A percentile compares a stretch with the other conserved stretches of the same genome.
These are phyloP conservation scores for Poecile montanus DNA, from an alignment of 2,797 vertebrate species.

Conservation along the genomic window DNA sequence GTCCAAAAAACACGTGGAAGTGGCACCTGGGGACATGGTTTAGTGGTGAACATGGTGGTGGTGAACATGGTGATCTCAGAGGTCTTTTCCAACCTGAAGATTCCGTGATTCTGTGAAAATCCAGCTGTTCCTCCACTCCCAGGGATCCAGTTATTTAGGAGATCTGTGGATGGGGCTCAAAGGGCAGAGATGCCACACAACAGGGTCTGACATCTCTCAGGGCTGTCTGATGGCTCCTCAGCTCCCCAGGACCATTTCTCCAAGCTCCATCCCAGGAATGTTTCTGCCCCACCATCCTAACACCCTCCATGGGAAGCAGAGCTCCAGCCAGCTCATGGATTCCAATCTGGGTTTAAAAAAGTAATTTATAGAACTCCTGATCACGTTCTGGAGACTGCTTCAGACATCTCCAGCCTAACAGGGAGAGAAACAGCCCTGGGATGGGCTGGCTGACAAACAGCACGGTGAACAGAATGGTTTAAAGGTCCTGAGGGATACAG, in stretches of 20 bases:
- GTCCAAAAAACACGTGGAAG: fast-evolving
- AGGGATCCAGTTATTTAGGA: neutral
- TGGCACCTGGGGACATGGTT: fast-evolving
- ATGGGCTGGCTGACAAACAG: neutral
- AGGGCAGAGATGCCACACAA: neutral
- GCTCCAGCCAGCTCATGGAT: slow-evolving; percentile 35
- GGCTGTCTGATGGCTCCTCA: neutral
- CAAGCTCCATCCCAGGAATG: slow-evolving; percentile 4
- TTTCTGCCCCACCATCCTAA: slow-evolving; percentile 54
- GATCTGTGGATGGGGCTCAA: neutral
- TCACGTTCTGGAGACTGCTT: neutral
- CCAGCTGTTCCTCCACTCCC: fast-evolving
- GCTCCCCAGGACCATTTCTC: neutral
- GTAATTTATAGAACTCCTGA: neutral
- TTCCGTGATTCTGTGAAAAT: neutral
- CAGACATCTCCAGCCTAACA: neutral
- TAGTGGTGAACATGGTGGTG: fast-evolving
- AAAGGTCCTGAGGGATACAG: neutral
- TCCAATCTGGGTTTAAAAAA: slow-evolving; percentile 72
- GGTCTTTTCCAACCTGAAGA: neutral
- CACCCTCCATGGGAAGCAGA: slow-evolving; percentile 53
- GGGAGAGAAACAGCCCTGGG: neutral
- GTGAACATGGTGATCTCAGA: neutral
- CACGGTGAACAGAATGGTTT: neutral
- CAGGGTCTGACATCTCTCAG: too few species aligned